Percentiles rank a stretch among this genome's conserved stretches.
Evolutionary conservation across 2,113 vertebrate species (phyloP).

Genomic region (Xenus cinereus): DNA sequence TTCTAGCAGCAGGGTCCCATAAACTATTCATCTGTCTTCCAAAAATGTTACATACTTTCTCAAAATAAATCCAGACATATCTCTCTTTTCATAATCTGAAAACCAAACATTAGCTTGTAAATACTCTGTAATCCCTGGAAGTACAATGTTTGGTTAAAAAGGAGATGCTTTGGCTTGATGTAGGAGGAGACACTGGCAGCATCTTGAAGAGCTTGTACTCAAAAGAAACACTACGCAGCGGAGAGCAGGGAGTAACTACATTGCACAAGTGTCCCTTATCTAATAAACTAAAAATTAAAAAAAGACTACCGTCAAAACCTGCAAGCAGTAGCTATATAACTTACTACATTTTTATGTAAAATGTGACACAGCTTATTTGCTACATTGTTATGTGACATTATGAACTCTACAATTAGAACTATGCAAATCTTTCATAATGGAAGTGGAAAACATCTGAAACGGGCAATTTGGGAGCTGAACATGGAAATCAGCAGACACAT

Average conservation of each 20-base stretch:
- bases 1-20: not conserved
- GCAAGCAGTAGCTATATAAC: not conserved
- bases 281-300: not conserved
- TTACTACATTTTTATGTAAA: not conserved
- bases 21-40: not conserved
- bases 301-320: not conserved
- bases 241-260: not conserved
- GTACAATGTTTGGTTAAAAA: not conserved
- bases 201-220: not conserved
- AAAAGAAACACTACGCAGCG: not conserved
- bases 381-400: not conserved
- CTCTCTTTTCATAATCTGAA: not conserved
- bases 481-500: constrained; percentile 6
- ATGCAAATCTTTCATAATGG: not conserved
- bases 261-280: not conserved
- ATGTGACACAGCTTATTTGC: not conserved
- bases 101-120: not conserved
- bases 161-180: not conserved
- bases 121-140: not conserved
- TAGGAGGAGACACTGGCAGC: not conserved
- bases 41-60: not conserved
- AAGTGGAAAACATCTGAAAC: constrained; percentile 14
- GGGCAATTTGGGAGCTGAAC: constrained; percentile 12
- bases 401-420: constrained; percentile 6
- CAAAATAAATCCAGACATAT: not conserved